These are phyloP conservation scores for Globodera ellingtonae DNA, from an alignment of 1,140 invertebrate species.

Conservation along the genomic window DNA sequence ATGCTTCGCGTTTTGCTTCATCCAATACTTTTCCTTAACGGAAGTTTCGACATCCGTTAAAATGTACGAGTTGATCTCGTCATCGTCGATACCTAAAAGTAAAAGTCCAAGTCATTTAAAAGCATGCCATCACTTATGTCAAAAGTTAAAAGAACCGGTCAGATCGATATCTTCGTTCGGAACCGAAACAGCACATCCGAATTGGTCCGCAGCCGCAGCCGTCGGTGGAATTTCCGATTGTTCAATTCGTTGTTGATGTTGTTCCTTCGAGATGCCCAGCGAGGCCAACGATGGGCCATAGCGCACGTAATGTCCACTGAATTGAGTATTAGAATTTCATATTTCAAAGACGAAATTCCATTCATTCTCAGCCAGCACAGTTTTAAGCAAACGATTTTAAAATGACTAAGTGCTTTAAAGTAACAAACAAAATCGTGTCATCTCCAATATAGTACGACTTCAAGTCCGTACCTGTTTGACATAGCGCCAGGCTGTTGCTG, in stretches of 20 bases:
- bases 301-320: slow-evolving; percentile 18
- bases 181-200: neutral
- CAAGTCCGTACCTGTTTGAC: neutral
- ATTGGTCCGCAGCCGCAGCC: neutral
- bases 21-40: slow-evolving; percentile 58
- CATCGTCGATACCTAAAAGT: slow-evolving; percentile 55
- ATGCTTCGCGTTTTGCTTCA: slow-evolving; percentile 56
- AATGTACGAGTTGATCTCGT: slow-evolving; percentile 63
- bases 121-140: neutral
- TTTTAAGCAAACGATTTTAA: too few species aligned
- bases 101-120: neutral
- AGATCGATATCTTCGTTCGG: slow-evolving; percentile 53
- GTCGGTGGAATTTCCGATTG: neutral
- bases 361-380: neutral
- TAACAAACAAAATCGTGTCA: neutral
- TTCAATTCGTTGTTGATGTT: neutral
- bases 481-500: slow-evolving; percentile 15
- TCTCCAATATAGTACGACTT: neutral
- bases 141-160: slow-evolving; percentile 36
- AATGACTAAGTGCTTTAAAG: neutral
- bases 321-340: slow-evolving; percentile 1
- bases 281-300: slow-evolving; percentile 53
- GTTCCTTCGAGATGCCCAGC: slow-evolving; percentile 34
- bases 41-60: slow-evolving; percentile 52
- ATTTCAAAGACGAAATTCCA: neutral